phyloP scores from a whole-genome alignment of 2,888 invertebrate genomes.

The Iphiclides podalirius region DNA sequence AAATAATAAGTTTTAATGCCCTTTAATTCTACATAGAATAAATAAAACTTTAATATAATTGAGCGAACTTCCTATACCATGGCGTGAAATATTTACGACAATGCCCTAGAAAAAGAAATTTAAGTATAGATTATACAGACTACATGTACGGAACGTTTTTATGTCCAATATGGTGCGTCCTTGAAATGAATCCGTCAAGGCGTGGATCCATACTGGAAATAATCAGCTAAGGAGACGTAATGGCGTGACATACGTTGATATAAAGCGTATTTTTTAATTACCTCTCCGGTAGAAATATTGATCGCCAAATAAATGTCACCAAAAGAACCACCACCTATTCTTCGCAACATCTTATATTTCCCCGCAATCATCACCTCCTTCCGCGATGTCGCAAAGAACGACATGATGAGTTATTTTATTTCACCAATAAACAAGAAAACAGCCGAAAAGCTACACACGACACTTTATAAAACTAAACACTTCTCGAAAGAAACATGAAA shows the following conservation, averaged over 20 bases:
- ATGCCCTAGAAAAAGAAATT: constrained; percentile 2
- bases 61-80: too few relatives aligned
- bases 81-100: not conserved
- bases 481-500: constrained; percentile 30
- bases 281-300: constrained; percentile 95
- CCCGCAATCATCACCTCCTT: constrained; percentile 91
- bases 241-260: not conserved
- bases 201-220: constrained; percentile 11
- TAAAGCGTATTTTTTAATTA: constrained; percentile 51
- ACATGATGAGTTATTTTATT: constrained; percentile 44
- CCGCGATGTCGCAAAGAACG: constrained; percentile 32
- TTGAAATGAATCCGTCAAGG: constrained; percentile 12
- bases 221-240: not conserved
- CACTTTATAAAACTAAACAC: constrained; percentile 28
- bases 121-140: not conserved
- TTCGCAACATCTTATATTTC: constrained; percentile 96
- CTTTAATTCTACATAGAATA: too few relatives aligned
- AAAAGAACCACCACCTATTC: constrained; percentile 99
- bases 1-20: too few relatives aligned
- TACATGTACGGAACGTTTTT: not conserved
- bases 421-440: constrained; percentile 29
- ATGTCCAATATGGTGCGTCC: constrained; percentile 10
- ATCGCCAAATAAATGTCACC: constrained; percentile 99
- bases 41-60: too few relatives aligned
- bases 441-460: constrained; percentile 20